Base-by-base conservation (phyloP, 2,888 invertebrate species). In the Hirudinaria manillensis region DNA sequence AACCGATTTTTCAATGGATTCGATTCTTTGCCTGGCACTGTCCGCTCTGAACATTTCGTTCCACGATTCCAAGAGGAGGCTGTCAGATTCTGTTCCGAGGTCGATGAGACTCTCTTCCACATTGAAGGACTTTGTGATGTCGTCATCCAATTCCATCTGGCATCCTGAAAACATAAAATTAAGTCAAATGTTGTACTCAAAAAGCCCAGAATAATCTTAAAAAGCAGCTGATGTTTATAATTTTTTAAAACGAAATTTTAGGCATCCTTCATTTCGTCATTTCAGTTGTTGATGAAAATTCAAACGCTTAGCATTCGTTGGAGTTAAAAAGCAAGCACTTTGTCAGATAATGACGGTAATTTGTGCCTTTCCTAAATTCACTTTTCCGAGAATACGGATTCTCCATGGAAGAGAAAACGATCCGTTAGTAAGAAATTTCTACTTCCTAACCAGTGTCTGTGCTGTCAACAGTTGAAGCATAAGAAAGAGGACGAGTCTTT, bases 41-140 rank as follows among this genome's bases (percentile, higher is more conserved):
- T 61, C 61, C 6, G 24, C 7, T 36, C 32, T 68, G n/a, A 68
- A 68, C 10, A 68, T 36, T 29, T 68, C 68, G 34, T 34, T 68
- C 68, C 68, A 68, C 7, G 68, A 68, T 24, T 68, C 68, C 36
- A 36, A n/a, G n/a, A 68, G 36, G n/a, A 68, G 68, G 34, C 68
- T 68, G 68, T 68, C 68, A 6, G 68, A 32, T 13, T 24, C 10
- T 34, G 68, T n/a, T n/a, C 32, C 68, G 21, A 68, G n/a, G 34
- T 68, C 32, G n/a, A 34, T 68, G 32, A 36, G 36, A 24, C 32
- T 34, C 7, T n/a, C n/a, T 68, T 32, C 32, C 36, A 36, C 29
- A 36, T 36, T 68, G 36, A 68, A 36, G 21, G 68, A 36, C n/a
- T 68, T 36, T n/a, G n/a, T 36, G 3, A 34, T 34, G 32, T 68